A percentile compares a stretch with the other conserved stretches of the same genome.
Conservation (phyloP, 2,797 vertebrate genomes). For the Phataginus tetradactyla region DNA sequence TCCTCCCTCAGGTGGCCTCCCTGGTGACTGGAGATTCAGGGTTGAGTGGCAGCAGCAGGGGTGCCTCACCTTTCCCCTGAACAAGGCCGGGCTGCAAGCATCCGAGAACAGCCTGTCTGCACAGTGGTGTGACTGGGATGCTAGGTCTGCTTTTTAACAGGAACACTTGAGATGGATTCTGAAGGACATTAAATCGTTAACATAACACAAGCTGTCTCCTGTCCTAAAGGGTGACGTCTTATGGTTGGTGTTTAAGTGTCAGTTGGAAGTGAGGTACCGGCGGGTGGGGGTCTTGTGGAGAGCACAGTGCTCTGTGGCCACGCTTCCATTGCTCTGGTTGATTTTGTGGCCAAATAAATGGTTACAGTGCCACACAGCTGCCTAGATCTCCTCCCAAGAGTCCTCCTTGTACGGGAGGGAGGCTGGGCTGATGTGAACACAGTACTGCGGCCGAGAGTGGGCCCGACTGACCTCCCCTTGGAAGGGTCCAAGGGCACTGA, state of each 20-base stretch:
- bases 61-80: not conserved
- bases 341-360: not conserved
- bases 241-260: too few species aligned
- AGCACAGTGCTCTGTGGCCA: not conserved
- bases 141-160: not conserved
- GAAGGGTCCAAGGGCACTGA: not conserved
- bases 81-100: not conserved
- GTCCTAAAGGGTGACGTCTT: not conserved
- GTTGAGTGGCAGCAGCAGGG: not conserved
- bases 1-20: not conserved
- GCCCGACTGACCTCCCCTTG: not conserved
- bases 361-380: not conserved
- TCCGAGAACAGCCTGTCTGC: not conserved
- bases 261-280: not conserved
- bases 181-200: not conserved
- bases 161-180: not conserved
- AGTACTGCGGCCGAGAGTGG: not conserved
- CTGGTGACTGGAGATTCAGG: not conserved
- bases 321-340: not conserved
- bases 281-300: not conserved
- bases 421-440: not conserved
- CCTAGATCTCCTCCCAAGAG: not conserved
- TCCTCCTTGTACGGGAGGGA: not conserved
- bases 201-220: fast-evolving
- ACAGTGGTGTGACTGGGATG: not conserved